These are phyloP conservation scores for Bostrychus sinensis DNA, from an alignment of 2,113 vertebrate genomes.

Conservation along the genomic window DNA sequence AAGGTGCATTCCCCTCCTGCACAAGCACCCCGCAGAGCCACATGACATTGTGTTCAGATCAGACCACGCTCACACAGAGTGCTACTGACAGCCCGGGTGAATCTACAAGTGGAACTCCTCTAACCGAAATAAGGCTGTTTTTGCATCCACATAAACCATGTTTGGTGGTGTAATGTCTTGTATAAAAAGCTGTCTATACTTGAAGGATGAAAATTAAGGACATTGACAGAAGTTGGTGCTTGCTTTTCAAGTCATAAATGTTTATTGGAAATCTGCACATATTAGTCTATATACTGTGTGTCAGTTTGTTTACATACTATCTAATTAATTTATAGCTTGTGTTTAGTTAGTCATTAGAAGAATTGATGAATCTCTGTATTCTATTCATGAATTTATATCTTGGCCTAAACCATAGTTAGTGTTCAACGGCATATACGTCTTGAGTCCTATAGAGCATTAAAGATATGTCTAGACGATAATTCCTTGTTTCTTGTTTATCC, in stretches of 20 bases:
- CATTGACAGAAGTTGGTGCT: too few species aligned
- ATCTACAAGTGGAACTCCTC: constrained; percentile 27
- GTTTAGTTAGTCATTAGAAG: too few species aligned
- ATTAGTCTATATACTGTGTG: too few species aligned
- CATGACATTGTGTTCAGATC: constrained; percentile 49
- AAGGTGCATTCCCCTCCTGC: constrained; percentile 21
- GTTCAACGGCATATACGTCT: too few species aligned
- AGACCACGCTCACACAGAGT: constrained; percentile 26
- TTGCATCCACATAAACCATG: background rate
- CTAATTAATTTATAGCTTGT: too few species aligned
- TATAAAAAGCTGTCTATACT: background rate
- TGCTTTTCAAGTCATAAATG: too few species aligned
- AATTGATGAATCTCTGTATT: too few species aligned
- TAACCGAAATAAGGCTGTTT: background rate
- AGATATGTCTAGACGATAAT: background rate
- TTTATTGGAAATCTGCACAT: constrained; percentile 2
- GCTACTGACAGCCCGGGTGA: constrained; percentile 16
- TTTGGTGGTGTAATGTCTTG: background rate
- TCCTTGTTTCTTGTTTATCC: background rate
- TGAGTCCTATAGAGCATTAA: background rate
- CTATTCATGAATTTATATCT: too few species aligned
- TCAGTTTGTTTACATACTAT: too few species aligned
- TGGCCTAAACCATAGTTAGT: too few species aligned
- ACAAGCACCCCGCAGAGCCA: constrained; percentile 10
- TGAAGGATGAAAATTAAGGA: too few species aligned